These are phyloP conservation scores for Drosophila malerkotliana DNA, from an alignment of 1,140 invertebrate species.

Conservation along the genomic window DNA sequence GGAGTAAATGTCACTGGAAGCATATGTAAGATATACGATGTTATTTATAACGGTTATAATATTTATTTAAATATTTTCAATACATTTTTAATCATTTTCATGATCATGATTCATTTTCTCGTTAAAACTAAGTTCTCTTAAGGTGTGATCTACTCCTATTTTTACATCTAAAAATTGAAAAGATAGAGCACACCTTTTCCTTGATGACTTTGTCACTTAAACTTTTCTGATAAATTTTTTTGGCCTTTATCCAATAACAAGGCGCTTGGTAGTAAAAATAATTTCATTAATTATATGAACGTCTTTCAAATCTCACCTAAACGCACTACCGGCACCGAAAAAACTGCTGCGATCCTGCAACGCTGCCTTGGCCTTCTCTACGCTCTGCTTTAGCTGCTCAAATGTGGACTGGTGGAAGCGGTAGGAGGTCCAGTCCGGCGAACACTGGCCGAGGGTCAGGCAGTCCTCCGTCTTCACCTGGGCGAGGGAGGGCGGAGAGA, in stretches of 20 bases:
- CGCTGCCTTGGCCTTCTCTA: conserved; percentile 94
- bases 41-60: not conserved
- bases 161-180: no score
- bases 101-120: no score
- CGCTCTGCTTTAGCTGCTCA: conserved; percentile 94
- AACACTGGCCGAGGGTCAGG: conserved; percentile 83
- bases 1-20: conserved; percentile 78
- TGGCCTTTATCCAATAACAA: no score
- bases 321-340: conserved; percentile 81
- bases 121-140: no score
- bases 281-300: not conserved
- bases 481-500: conserved; percentile 84
- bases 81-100: no score
- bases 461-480: conserved; percentile 87
- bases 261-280: not conserved
- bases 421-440: conserved; percentile 89
- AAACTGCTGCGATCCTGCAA: conserved; percentile 86
- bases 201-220: no score
- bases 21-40: not conserved
- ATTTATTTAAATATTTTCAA: not conserved
- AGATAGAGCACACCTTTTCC: no score
- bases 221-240: no score
- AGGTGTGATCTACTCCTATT: no score
- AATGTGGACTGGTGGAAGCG: conserved; percentile 91
- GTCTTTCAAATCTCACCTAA: conserved; percentile 59